Evolutionary conservation across 1,140 invertebrate genomes (phyloP), one percentile per base, ranked within the genome.

Genomic region (Campoletis sonorensis): DNA sequence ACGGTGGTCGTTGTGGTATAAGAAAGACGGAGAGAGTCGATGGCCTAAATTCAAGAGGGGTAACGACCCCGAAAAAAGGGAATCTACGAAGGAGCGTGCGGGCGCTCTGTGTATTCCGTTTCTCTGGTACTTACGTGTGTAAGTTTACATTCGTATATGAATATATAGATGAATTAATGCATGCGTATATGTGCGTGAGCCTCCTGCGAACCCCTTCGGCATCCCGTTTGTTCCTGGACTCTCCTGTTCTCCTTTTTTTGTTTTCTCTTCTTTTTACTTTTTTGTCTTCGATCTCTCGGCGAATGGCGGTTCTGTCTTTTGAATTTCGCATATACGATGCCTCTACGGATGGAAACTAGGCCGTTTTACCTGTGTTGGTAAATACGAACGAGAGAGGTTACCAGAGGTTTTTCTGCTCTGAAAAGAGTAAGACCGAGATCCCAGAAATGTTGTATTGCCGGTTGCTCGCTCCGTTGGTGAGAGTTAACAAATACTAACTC

Each of bases 21-120:
- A 58, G 54, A 77, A 30, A 78, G 37, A 78, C n/a, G n/a, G 37
- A 23, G 72, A 75, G 40, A 84, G 85, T 79, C 82, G 85, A 84
- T 88, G 88, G 88, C 88, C 88, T 83, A 89, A 90, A 90, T 90
- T 85, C 84, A 71, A 86, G 89, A 89, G 87, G 88, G 87, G 87
- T 90, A 91, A 91, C 89, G 89, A 91, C 89, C 90, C 87, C 88
- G 87, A 76, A 83, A 85, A 87, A 86, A 83, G 83, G 85, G 84
- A 86, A 83, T 83, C 58, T 64, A 78, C 30, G 58, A 33, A 18
- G n/a, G 27, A 49, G 58, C 76, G 76, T 78, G 76, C 76, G 76
- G 76, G 76, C 54, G 76, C 72, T 51, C 49, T 51, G 45, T 49
- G 27, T 64, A 64, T 23, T 64, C 1, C 61, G 61, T 64, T 64